Evolutionary conservation across 2,113 vertebrate genomes (phyloP), one percentile per base, ranked within the genome.

Genomic region (Larimichthys crocea): DNA sequence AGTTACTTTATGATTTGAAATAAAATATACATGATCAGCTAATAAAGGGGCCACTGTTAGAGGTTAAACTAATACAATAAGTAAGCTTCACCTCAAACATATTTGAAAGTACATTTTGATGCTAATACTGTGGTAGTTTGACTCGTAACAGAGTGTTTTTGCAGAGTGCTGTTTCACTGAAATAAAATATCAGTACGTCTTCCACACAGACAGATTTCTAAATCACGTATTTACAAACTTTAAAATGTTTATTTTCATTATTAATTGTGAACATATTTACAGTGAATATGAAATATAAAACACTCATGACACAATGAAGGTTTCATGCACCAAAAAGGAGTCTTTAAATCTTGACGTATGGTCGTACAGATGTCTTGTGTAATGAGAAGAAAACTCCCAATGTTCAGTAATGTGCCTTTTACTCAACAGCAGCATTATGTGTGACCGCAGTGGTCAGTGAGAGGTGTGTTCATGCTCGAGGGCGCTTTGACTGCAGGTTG

Each of bases 201-300:
- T n/a, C 5, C 48, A 68, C 26, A 24, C 24, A 76, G 62, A 20
- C 5, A 24, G 24, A 55, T 62, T 49, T 70, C 26, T 15, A 59
- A 59, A 64, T 71, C 42, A 50, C 16, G 22, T 73, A 71, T 75
- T 35, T 26, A 75, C 52, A 60, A 42, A 29, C 22, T 62, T 40
- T 10, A 22, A 69, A 5, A 42, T 4, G 16, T 79, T 84, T 79
- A 67, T 72, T 68, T 59, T 49, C 48, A 48, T 84, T 68, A 46
- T 69, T 35, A 53, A 60, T 56, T 20, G 14, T 26, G 5, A 40
- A 57, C 29, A 72, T 69, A 66, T 42, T 31, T 57, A 77, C 31
- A 79, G 44, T 59, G 22, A 70, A 66, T 29, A 29, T 5, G 9
- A 17, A 50, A 42, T 49, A 50, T 22, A 55, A 82, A 46, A 46